Evolutionary conservation across 2,113 vertebrate genomes (phyloP).

Genomic region (Poeciliopsis prolifica): DNA sequence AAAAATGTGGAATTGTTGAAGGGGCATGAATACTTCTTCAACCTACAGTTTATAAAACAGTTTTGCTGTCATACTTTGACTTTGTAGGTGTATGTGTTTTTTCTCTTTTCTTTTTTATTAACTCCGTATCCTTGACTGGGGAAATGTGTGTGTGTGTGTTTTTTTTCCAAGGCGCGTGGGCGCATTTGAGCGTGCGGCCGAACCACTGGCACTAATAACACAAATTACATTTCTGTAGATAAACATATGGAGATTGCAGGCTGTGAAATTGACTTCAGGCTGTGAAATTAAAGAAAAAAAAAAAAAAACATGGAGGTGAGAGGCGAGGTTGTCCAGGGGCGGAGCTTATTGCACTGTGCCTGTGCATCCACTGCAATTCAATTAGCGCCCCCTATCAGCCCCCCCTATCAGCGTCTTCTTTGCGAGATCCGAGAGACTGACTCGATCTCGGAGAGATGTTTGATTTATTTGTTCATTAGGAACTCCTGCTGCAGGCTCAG

Average conservation of each 20-base stretch:
- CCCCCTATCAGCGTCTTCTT: conserved; percentile 14
- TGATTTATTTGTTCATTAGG: conserved; percentile 77
- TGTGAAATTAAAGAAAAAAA: conserved; percentile 70
- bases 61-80: conserved; percentile 26
- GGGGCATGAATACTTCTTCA: not conserved
- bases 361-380: conserved; percentile 70
- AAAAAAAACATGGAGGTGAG: conserved; percentile 57
- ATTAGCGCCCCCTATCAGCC: conserved; percentile 70
- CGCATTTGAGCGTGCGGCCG: conserved; percentile 62
- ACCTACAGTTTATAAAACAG: not conserved
- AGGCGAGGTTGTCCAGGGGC: conserved; percentile 58
- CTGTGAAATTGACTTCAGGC: conserved; percentile 76
- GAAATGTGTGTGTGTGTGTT: not conserved
- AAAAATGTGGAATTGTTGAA: not conserved
- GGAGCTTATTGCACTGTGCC: conserved; percentile 43
- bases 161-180: conserved; percentile 21
- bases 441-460: conserved; percentile 58
- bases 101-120: conserved; percentile 4
- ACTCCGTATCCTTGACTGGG: conserved; percentile 24
- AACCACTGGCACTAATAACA: conserved; percentile 69
- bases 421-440: conserved; percentile 33
- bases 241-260: conserved; percentile 72
- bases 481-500: conserved; percentile 49
- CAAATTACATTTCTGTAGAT: conserved; percentile 71
- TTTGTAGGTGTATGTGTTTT: conserved; percentile 27